Base-by-base conservation (phyloP, 1,140 invertebrate species). In the Caenorhabditis tropicalis region DNA sequence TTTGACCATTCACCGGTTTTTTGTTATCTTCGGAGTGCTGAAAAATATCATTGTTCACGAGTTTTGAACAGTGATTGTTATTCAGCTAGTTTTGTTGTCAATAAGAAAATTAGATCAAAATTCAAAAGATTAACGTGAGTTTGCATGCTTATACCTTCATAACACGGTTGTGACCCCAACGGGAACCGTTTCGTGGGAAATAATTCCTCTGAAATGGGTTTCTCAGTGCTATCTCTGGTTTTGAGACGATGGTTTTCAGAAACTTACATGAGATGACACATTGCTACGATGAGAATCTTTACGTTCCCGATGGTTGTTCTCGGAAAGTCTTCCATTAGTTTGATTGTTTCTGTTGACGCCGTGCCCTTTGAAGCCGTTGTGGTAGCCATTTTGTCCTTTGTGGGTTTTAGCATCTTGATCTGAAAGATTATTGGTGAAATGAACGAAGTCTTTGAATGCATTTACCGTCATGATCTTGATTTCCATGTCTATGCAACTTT, bases 221-320 rank as follows among this genome's bases (percentile, higher is more conserved):
- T 12, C 43, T 46, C 16, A 46, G 9, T 46, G 9, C 43, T 46
- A 46, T 46, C 9, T 6, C 39, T 43, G 5, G 39, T 6, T 43
- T 43, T 12, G 39, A 43, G 12, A 43, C 24, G 21, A 27, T 58
- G 24, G 24, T 9, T 4, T 12, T 4, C 19, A 9, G 2, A 29
- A n/a, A 74, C 65, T 74, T 36, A 74, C 65, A 4, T 74, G 65
- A 46, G 65, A 43, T 10, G 65, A 74, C 6, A 74, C 65, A 74
- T 43, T 74, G n/a, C 65, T 74, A 4, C 65, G 65, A 46, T 74
- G 65, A 10, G 65, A 74, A 46, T 74, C 65, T 10, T 43, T 43
- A n/a, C 65, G 65, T 43, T 74, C 65, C 9, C 65, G n/a, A 19
- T 65, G 10, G 31, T 9, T 65, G 31, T 36, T 74, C 19, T 74